A percentile compares a stretch with the other conserved stretches of the same genome.
Evolutionary conservation across 2,797 vertebrate species (phyloP).

Genomic region (Buphagus erythrorhynchus): DNA sequence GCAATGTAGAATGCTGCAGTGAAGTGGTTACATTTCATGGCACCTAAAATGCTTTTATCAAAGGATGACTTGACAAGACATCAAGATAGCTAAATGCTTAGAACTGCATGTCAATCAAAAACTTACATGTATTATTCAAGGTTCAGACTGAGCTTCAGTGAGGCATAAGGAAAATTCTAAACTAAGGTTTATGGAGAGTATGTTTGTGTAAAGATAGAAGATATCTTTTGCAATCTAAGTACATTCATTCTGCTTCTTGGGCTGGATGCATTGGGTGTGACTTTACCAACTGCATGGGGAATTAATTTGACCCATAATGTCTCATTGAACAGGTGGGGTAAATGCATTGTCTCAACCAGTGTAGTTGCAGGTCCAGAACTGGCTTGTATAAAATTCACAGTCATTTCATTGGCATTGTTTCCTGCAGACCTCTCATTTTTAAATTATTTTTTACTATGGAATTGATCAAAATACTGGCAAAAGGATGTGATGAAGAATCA

Average conservation of each 20-base stretch:
- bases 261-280: background rate
- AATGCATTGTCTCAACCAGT: background rate
- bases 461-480: background rate
- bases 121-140: slow-evolving; percentile 38
- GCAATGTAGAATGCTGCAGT: slow-evolving; percentile 37
- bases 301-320: background rate
- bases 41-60: slow-evolving; percentile 61
- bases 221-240: background rate
- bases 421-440: background rate
- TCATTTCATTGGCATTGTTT: background rate
- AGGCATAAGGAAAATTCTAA: slow-evolving; percentile 17
- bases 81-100: slow-evolving; percentile 58
- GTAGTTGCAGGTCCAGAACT: background rate
- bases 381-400: background rate
- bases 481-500: background rate
- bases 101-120: slow-evolving; percentile 42
- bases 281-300: background rate
- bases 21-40: slow-evolving; percentile 47
- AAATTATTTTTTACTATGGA: background rate
- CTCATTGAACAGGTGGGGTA: background rate
- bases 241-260: background rate
- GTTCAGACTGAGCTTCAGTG: background rate
- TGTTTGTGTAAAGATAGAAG: background rate
- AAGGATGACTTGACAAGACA: slow-evolving; percentile 56
- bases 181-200: background rate